These are phyloP conservation scores for Cheumatopsyche charites DNA, from an alignment of 1,140 invertebrate species.

Conservation along the genomic window DNA sequence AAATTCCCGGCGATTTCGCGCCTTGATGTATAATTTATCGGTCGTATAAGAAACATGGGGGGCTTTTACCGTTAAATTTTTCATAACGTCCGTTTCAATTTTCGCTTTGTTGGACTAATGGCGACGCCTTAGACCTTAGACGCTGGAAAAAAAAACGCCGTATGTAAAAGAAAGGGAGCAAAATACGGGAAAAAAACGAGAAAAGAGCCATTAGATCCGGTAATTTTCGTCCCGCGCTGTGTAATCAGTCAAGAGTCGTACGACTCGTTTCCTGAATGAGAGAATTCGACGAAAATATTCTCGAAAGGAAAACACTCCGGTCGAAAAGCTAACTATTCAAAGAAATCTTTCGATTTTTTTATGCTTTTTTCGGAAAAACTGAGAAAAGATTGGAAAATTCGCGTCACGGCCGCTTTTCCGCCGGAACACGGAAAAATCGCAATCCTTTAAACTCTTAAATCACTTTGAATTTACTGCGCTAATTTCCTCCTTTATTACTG, in stretches of 20 bases:
- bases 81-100: conserved; percentile 22
- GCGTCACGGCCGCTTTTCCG: neutral
- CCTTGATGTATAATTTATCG: conserved; percentile 20
- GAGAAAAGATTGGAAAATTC: neutral
- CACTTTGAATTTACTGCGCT: conserved; percentile 37
- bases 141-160: neutral
- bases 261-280: neutral
- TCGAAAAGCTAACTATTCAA: conserved; percentile 20
- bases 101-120: conserved; percentile 18
- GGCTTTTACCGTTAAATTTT: conserved; percentile 20
- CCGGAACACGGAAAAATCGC: conserved; percentile 12
- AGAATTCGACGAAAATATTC: neutral
- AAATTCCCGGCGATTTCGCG: neutral
- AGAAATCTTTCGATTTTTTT: conserved; percentile 1
- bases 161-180: neutral
- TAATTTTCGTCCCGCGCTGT: conserved; percentile 7
- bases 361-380: conserved; percentile 11
- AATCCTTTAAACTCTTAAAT: conserved; percentile 36
- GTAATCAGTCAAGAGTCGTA: conserved; percentile 25
- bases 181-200: neutral
- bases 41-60: conserved; percentile 17
- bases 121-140: neutral
- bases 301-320: conserved; percentile 6
- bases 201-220: neutral
- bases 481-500: conserved; percentile 30